Percentiles rank a stretch among this genome's conserved stretches.
Conservation (phyloP, 2,113 vertebrate genomes). For the Lates calcarifer region DNA sequence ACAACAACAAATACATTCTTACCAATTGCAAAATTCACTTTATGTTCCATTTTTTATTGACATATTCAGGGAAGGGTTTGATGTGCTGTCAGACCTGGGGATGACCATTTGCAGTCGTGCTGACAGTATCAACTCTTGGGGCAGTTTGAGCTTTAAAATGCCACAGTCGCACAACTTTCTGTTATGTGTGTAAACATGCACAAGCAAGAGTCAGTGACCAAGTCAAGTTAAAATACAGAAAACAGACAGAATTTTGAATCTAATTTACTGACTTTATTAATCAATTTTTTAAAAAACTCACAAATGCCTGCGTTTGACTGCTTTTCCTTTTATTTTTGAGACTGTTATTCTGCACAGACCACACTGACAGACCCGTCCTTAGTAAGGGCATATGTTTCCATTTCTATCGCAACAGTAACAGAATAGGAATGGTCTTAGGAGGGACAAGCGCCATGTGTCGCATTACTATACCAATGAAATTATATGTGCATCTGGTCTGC, state of each 20-base stretch:
- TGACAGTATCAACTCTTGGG: not conserved
- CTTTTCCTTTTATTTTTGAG: not conserved
- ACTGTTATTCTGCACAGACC: no score
- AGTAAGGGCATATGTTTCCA: not conserved
- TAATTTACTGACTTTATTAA: not conserved
- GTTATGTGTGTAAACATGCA: not conserved
- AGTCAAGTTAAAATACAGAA: not conserved
- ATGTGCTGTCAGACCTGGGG: not conserved
- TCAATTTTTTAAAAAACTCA: no score
- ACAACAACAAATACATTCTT: not conserved
- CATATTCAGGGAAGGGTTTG: not conserved
- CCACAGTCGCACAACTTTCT: not conserved
- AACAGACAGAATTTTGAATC: not conserved
- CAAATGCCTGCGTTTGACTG: not conserved
- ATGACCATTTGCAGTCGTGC: not conserved
- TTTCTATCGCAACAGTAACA: not conserved
- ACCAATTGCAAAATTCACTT: not conserved
- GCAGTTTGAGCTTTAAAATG: not conserved
- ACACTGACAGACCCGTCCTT: not conserved
- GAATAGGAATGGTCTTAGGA: not conserved
- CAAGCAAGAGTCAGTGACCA: not conserved
- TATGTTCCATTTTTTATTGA: no score
- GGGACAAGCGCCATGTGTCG: not conserved
- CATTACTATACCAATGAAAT: conserved; percentile 25
- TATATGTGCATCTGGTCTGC: conserved; percentile 26